A percentile compares a stretch with the other conserved stretches of the same genome.
Conservation (phyloP, 2,888 invertebrate species). For the Bellardia pandia region DNA sequence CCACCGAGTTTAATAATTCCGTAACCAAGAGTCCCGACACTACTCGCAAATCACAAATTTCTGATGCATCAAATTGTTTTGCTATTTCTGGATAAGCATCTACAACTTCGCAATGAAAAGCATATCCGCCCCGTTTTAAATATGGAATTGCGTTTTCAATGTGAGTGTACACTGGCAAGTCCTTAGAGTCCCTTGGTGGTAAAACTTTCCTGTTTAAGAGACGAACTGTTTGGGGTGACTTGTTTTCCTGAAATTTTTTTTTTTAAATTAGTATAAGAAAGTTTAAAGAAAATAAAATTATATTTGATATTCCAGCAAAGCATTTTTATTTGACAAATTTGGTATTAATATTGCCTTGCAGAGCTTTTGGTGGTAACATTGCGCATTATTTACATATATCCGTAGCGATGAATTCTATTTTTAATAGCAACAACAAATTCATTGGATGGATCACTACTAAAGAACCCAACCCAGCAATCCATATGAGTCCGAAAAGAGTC, state of each 20-base stretch:
- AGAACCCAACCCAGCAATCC: too few species aligned
- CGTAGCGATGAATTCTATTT: too few species aligned
- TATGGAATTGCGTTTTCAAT: slow-evolving; percentile 83
- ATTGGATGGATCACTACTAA: too few species aligned
- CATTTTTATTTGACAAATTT: too few species aligned
- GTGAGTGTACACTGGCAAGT: slow-evolving; percentile 78
- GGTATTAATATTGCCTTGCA: too few species aligned
- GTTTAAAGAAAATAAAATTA: too few species aligned
- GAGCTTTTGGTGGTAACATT: too few species aligned
- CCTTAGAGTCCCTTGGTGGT: slow-evolving; percentile 74
- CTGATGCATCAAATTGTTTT: slow-evolving; percentile 83
- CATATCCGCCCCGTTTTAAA: slow-evolving; percentile 84
- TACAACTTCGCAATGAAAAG: slow-evolving; percentile 85
- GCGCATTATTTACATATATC: too few species aligned
- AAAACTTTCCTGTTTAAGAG: slow-evolving; percentile 79
- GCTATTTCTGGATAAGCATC: slow-evolving; percentile 84
- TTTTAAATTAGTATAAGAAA: too few species aligned
- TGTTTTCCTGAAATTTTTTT: slow-evolving; percentile 76
- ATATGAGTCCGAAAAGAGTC: too few species aligned
- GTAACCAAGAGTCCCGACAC: slow-evolving; percentile 80
- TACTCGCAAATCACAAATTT: slow-evolving; percentile 84
- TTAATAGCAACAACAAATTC: too few species aligned
- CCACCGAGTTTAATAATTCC: slow-evolving; percentile 81
- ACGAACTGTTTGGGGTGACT: slow-evolving; percentile 74
- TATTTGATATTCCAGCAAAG: too few species aligned